A percentile compares a stretch with the other conserved stretches of the same genome.
Conservation (phyloP, 2,797 vertebrate genomes). For the Clarias fuscus region DNA sequence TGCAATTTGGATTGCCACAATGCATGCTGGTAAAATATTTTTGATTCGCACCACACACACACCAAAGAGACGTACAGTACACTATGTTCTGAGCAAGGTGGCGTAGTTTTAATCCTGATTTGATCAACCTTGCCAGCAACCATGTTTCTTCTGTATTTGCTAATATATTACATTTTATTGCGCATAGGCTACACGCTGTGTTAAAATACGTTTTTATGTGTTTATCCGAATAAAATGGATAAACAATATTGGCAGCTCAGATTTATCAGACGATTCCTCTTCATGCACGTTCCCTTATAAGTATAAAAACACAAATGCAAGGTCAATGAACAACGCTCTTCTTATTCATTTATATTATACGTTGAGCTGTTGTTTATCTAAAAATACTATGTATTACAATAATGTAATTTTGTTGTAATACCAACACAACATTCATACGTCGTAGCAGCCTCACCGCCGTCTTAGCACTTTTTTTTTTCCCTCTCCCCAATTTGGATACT, state of each 20-base stretch:
- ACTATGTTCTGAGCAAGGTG: neutral
- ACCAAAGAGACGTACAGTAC: neutral
- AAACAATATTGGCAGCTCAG: neutral
- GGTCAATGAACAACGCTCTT: neutral
- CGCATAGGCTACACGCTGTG: neutral
- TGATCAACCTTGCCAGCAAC: neutral
- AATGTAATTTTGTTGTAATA: neutral
- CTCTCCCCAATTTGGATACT: too few relatives aligned
- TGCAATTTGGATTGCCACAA: neutral
- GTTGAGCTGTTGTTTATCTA: neutral
- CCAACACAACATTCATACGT: neutral
- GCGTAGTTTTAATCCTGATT: neutral
- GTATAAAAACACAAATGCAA: neutral
- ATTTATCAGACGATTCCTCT: neutral
- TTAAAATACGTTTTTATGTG: neutral
- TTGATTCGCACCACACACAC: neutral
- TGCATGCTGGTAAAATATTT: neutral
- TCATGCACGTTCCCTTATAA: neutral
- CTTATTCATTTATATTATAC: neutral
- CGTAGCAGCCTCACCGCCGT: neutral
- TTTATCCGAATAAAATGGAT: neutral
- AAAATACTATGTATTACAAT: too few relatives aligned
- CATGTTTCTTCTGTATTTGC: neutral
- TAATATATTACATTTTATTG: neutral
- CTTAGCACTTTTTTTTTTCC: neutral